phyloP scores from a whole-genome alignment of 2,888 invertebrate species.

The Amphiduros pacificus region DNA sequence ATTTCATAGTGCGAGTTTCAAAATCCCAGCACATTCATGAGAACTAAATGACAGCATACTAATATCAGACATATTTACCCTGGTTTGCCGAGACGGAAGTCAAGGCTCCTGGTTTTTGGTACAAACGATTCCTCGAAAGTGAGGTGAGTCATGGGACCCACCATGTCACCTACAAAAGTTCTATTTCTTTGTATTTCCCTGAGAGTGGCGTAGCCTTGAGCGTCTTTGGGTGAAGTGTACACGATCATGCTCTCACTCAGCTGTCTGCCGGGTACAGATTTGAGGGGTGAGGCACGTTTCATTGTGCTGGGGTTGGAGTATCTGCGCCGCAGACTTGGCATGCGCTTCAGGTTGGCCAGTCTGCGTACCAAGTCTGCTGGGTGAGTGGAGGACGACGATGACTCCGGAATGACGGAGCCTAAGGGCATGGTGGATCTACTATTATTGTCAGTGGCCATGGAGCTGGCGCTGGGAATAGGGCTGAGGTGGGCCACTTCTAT shows the following conservation, averaged over 20 bases:
- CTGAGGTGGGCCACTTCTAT: constrained; percentile 66
- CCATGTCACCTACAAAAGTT: constrained; percentile 44
- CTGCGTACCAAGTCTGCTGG: constrained; percentile 49
- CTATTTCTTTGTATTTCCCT: constrained; percentile 53
- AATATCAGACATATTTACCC: too few relatives aligned
- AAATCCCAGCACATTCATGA: too few relatives aligned
- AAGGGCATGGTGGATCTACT: background rate
- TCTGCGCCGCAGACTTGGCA: constrained; percentile 45
- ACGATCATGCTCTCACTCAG: constrained; percentile 16
- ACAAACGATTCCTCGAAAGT: constrained; percentile 10
- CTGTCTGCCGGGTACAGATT: constrained; percentile 1
- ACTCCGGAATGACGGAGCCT: background rate
- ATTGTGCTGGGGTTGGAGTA: constrained; percentile 35
- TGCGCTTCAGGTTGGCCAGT: constrained; percentile 47
- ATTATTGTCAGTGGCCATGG: constrained; percentile 30
- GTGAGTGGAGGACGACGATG: constrained; percentile 53
- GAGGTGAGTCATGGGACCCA: constrained; percentile 32
- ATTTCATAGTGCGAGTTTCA: too few relatives aligned
- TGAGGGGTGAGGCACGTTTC: constrained; percentile 3
- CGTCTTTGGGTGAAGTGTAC: constrained; percentile 55
- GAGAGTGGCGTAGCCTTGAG: constrained; percentile 57
- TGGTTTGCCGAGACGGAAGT: constrained; percentile 21
- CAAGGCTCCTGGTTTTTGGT: constrained; percentile 23
- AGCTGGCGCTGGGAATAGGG: constrained; percentile 83
- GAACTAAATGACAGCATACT: too few relatives aligned